Base-by-base conservation (phyloP, 2,797 vertebrate species). In the Rhyacichthys aspro region DNA sequence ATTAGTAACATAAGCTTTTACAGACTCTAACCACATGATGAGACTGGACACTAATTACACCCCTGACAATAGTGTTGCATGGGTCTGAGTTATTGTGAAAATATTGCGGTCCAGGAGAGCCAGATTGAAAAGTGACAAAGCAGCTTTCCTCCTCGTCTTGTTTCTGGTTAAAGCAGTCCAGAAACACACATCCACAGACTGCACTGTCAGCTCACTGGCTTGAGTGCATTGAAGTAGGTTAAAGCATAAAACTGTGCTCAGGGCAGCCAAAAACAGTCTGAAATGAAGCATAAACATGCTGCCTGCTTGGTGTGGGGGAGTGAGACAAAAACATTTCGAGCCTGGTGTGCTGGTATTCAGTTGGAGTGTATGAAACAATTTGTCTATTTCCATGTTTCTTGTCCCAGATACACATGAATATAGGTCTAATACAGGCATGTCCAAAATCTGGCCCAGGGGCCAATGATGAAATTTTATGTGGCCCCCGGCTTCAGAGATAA, bases 251-350 rank as follows among this genome's bases (percentile, higher is more conserved):
- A 49, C 47, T 11, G 28, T 33, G 15, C 47, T 50, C 15, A 7
- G 15, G 1, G 16, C 33, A 11, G 48, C 48, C 48, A 50, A 37
- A 50, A 8, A 15, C 0, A 17, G 33, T 18, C 23, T 28, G 48
- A 50, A 50, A 50, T 37, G 34, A 16, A 7, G 16, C 11, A 37
- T 50, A 50, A 50, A 50, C 48, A 50, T 17, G 48, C 48, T 37
- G 48, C 48, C 33, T 37, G 33, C 11, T 15, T 16, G 7, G 15
- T 50, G 48, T 37, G 48, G 47, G 33, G 48, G 48, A 50, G 48
- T 36, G 48, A 50, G 33, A 37, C 48, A 37, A 33, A 48, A 34
- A 36, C 37, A 33, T 49, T 11, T 37, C 11, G 9, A 50, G 48
- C 48, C 34, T 50, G 33, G 47, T 36, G 11, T 11, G 11, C 10